Evolutionary conservation across 2,797 vertebrate species (phyloP).

Genomic region (Percopsis omiscomaycus): DNA sequence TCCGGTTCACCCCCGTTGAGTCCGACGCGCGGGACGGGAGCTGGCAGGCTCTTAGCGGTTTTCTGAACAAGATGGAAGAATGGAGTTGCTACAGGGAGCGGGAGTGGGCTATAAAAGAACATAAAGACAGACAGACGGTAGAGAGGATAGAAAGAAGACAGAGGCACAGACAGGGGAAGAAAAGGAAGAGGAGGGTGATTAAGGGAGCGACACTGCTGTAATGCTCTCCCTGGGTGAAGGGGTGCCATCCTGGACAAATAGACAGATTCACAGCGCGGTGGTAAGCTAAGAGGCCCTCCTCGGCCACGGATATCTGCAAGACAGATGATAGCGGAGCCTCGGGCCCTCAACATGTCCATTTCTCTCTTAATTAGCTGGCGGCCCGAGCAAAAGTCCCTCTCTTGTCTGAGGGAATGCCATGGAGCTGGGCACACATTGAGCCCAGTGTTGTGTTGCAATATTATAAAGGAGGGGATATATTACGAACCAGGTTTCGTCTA

Average conservation of each 20-base stretch:
- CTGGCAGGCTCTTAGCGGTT: slow-evolving; percentile 61
- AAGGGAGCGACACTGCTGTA: slow-evolving; percentile 41
- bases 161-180: neutral
- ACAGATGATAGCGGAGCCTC: slow-evolving; percentile 53
- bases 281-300: neutral
- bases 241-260: slow-evolving; percentile 64
- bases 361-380: slow-evolving; percentile 59
- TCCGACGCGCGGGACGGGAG: slow-evolving; percentile 32
- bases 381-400: slow-evolving; percentile 39
- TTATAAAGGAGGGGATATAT: neutral
- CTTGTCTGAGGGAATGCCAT: slow-evolving; percentile 40
- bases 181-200: slow-evolving; percentile 45
- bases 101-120: neutral
- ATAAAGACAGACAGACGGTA: slow-evolving; percentile 33
- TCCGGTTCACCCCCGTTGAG: slow-evolving; percentile 57
- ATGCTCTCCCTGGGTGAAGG: slow-evolving; percentile 53
- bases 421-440: slow-evolving; percentile 5
- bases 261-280: slow-evolving; percentile 18
- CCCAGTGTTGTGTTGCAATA: slow-evolving; percentile 5
- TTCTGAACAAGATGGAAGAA: slow-evolving; percentile 58
- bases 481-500: neutral
- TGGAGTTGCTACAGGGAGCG: slow-evolving; percentile 1
- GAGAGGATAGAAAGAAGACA: slow-evolving; percentile 27
- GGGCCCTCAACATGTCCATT: slow-evolving; percentile 40
- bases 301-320: slow-evolving; percentile 44